Conservation (phyloP, 2,113 vertebrate genomes). For the Daubentonia madagascariensis region DNA sequence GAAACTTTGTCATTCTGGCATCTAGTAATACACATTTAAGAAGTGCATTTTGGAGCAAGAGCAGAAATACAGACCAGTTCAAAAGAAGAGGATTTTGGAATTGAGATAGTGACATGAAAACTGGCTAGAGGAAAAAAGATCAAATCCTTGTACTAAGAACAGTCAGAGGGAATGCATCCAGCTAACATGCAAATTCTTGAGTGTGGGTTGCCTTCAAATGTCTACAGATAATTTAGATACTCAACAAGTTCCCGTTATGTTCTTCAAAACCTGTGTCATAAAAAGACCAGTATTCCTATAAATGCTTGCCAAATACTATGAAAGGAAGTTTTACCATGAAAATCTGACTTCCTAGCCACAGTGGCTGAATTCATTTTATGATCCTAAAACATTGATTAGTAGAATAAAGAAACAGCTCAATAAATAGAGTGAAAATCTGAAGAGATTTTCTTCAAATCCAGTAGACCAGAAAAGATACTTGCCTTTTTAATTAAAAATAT, state of each 20-base stretch:
- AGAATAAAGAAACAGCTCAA: conserved; percentile 91
- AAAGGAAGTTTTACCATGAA: conserved; percentile 89
- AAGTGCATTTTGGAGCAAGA: conserved; percentile 90
- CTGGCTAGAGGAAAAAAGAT: conserved; percentile 91
- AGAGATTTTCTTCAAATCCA: conserved; percentile 92
- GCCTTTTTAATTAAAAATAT: conserved; percentile 90
- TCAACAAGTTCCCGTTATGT: conserved; percentile 81
- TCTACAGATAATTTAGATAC: conserved; percentile 84
- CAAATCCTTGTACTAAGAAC: conserved; percentile 89
- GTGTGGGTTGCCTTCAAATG: conserved; percentile 87
- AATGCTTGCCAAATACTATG: conserved; percentile 88
- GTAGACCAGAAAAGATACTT: conserved; percentile 92
- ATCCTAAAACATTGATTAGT: conserved; percentile 92
- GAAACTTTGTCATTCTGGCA: conserved; percentile 91
- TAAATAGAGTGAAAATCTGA: conserved; percentile 93
- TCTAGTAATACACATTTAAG: conserved; percentile 85
- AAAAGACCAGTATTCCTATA: conserved; percentile 81
- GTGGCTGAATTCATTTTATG: conserved; percentile 92
- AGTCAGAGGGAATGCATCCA: conserved; percentile 89
- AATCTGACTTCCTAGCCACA: conserved; percentile 90
- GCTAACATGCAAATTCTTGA: conserved; percentile 91
- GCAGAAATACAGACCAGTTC: conserved; percentile 92
- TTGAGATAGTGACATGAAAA: conserved; percentile 93
- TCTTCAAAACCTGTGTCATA: conserved; percentile 78
- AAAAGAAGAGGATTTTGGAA: conserved; percentile 90